phyloP scores from a whole-genome alignment of 2,888 invertebrate genomes.

The Epicampocera succincta region DNA sequence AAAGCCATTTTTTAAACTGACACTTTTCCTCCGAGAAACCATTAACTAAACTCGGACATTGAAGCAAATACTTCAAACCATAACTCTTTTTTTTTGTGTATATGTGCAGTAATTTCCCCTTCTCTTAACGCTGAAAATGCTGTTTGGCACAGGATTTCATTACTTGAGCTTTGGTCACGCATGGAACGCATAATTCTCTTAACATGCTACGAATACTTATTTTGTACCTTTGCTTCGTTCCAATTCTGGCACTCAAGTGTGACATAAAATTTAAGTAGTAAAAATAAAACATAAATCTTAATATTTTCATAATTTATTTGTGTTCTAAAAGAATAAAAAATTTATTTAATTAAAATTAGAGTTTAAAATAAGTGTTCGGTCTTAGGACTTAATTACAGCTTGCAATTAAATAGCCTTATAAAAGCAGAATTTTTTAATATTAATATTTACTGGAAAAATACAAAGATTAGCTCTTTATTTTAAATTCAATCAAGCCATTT shows the following conservation, averaged over 20 bases:
- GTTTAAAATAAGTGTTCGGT: background rate
- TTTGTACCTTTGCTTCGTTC: background rate
- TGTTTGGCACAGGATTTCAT: background rate
- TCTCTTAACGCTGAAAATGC: background rate
- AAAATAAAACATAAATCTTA: constrained; percentile 50
- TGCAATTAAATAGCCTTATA: no score
- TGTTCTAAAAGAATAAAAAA: no score
- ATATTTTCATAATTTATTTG: background rate
- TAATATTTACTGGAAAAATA: no score
- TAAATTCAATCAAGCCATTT: no score
- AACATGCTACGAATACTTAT: constrained; percentile 23
- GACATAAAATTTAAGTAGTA: constrained; percentile 31
- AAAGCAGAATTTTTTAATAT: no score
- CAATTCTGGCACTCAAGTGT: constrained; percentile 49
- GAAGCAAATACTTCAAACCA: constrained; percentile 63
- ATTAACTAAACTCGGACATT: constrained; percentile 60
- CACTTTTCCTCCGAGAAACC: constrained; percentile 58
- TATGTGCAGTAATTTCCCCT: background rate
- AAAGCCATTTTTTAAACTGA: constrained; percentile 63
- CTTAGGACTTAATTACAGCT: no score
- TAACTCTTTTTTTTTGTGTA: constrained; percentile 64
- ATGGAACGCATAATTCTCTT: constrained; percentile 62
- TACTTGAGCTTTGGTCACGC: constrained; percentile 62
- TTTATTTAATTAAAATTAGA: no score
- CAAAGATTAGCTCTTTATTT: no score